phyloP scores from a whole-genome alignment of 2,888 invertebrate species.

The Tetrapedia diversipes region DNA sequence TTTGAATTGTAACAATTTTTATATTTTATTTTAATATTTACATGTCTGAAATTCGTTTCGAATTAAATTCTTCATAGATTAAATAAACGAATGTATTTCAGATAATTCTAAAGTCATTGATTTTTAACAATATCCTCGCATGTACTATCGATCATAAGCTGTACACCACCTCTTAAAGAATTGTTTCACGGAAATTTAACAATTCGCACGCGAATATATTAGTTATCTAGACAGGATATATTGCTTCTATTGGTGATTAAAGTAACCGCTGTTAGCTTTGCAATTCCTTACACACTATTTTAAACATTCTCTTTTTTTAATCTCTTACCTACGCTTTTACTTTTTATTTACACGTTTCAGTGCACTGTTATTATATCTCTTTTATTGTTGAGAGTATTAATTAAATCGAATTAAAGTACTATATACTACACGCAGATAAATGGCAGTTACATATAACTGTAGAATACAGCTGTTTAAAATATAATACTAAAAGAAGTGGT shows the following conservation, averaged over 20 bases:
- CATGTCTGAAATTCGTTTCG: neutral
- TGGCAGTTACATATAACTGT: neutral
- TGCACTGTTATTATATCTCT: neutral
- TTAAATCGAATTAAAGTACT: neutral
- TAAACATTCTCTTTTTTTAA: neutral
- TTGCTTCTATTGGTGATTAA: neutral
- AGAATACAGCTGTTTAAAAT: neutral
- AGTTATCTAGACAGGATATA: neutral
- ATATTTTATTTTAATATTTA: constrained; percentile 9
- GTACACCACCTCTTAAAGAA: neutral
- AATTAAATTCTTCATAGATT: neutral
- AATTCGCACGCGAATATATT: neutral
- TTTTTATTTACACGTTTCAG: neutral
- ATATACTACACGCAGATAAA: neutral
- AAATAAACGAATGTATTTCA: neutral
- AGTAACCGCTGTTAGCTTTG: no score
- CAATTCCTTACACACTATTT: neutral
- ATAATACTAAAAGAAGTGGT: neutral
- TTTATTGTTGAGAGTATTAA: neutral
- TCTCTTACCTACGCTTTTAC: neutral
- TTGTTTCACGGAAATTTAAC: neutral
- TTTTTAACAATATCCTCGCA: neutral
- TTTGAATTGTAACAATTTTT: neutral
- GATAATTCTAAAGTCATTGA: neutral
- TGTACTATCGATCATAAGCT: constrained; percentile 7